phyloP scores from a whole-genome alignment of 1,140 invertebrate species.

The Drosophila insularis region DNA sequence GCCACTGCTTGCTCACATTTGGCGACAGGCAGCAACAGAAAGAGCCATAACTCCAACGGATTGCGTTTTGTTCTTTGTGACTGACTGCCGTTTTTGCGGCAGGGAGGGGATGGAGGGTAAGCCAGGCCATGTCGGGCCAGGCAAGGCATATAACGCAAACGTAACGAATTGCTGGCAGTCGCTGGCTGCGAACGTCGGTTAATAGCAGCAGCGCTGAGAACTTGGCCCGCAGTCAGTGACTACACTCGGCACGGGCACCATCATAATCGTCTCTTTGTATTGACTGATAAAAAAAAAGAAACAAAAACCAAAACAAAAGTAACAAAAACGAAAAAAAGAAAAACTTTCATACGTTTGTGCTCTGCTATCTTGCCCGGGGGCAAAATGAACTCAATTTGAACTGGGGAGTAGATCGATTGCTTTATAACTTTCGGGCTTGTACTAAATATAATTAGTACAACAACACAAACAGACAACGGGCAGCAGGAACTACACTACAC shows the following conservation, averaged over 20 bases:
- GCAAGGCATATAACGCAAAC: constrained; percentile 48
- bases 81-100: constrained; percentile 41
- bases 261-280: constrained; percentile 28
- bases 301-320: constrained; percentile 29
- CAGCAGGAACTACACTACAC: background rate
- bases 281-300: constrained; percentile 22
- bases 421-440: background rate
- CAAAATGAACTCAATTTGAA: constrained; percentile 21
- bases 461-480: background rate
- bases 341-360: constrained; percentile 19
- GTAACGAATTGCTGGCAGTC: constrained; percentile 55
- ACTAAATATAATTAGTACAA: background rate
- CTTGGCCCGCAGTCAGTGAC: constrained; percentile 54
- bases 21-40: constrained; percentile 21
- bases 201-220: constrained; percentile 53
- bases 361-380: constrained; percentile 30
- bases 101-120: background rate
- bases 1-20: constrained; percentile 11
- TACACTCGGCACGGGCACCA: constrained; percentile 55
- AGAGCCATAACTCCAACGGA: constrained; percentile 34
- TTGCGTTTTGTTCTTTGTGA: constrained; percentile 70
- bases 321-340: constrained; percentile 19
- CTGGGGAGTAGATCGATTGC: background rate
- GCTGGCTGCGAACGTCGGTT: constrained; percentile 52
- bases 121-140: constrained; percentile 27